These are phyloP conservation scores for Lutjanus erythropterus DNA, from an alignment of 2,113 vertebrate species.

Conservation along the genomic window DNA sequence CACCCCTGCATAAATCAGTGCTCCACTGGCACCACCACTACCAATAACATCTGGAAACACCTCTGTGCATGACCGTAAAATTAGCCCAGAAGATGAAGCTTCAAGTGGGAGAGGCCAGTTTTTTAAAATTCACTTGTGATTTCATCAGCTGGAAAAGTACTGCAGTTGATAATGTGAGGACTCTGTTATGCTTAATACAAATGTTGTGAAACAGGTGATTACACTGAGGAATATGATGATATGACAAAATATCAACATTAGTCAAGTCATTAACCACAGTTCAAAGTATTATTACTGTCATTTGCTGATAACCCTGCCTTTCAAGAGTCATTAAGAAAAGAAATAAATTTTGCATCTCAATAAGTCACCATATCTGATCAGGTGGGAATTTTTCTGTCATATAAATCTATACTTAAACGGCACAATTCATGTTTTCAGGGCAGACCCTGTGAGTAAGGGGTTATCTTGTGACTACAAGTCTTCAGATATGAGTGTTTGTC, in stretches of 20 bases:
- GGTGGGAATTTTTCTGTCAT: background rate
- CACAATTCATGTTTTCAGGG: background rate
- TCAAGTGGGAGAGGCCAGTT: background rate
- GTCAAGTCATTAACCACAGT: background rate
- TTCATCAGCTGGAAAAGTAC: background rate
- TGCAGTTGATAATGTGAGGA: background rate
- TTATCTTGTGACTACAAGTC: background rate
- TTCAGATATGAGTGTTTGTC: constrained; percentile 1
- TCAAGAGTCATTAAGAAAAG: background rate
- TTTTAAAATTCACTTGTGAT: background rate
- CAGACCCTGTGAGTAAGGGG: background rate
- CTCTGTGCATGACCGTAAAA: too few relatives aligned
- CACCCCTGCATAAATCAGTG: too few relatives aligned
- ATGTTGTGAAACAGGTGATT: background rate
- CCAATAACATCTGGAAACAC: too few relatives aligned
- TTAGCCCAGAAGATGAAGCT: too few relatives aligned
- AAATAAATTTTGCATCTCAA: background rate
- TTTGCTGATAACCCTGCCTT: background rate
- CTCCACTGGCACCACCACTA: too few relatives aligned
- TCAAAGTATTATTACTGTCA: background rate
- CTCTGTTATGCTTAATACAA: background rate
- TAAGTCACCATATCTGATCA: background rate
- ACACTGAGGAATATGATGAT: background rate
- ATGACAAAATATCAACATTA: background rate
- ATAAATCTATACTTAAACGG: background rate